Percentiles rank a stretch among this genome's conserved stretches.
phyloP scores from a whole-genome alignment of 2,888 invertebrate genomes.

The Watsonalla cultraria region DNA sequence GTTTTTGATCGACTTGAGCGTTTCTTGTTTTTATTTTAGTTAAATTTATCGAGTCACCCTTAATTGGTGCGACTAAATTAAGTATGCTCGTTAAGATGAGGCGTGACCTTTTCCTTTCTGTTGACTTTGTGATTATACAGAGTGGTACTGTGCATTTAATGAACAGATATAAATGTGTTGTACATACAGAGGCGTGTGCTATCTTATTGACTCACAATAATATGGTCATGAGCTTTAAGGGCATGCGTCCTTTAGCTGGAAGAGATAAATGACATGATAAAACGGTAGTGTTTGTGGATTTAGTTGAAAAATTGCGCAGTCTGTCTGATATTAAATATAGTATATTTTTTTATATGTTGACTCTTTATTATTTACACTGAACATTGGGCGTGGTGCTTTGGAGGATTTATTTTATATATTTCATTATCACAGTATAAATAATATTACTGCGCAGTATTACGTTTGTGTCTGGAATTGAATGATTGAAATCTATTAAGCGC shows the following conservation, averaged over 20 bases:
- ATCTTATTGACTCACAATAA: constrained; percentile 12
- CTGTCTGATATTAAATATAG: not conserved
- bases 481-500: too few relatives aligned
- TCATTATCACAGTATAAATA: too few relatives aligned
- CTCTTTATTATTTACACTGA: too few relatives aligned
- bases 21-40: constrained; percentile 53
- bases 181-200: constrained; percentile 14
- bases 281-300: not conserved
- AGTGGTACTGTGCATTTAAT: constrained; percentile 22
- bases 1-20: constrained; percentile 41
- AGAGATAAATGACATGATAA: not conserved
- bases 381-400: too few relatives aligned
- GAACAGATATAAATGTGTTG: constrained; percentile 23
- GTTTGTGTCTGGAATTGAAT: too few relatives aligned
- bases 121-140: constrained; percentile 25
- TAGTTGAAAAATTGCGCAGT: not conserved
- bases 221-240: not conserved
- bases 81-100: constrained; percentile 43
- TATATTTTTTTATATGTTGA: too few relatives aligned
- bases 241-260: not conserved
- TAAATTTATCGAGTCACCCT: constrained; percentile 58
- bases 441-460: too few relatives aligned
- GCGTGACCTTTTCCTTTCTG: constrained; percentile 43
- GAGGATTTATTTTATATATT: too few relatives aligned
- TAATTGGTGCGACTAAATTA: constrained; percentile 63